Evolutionary conservation across 1,140 invertebrate genomes (phyloP).

Genomic region (Leptinotarsa defecta): DNA sequence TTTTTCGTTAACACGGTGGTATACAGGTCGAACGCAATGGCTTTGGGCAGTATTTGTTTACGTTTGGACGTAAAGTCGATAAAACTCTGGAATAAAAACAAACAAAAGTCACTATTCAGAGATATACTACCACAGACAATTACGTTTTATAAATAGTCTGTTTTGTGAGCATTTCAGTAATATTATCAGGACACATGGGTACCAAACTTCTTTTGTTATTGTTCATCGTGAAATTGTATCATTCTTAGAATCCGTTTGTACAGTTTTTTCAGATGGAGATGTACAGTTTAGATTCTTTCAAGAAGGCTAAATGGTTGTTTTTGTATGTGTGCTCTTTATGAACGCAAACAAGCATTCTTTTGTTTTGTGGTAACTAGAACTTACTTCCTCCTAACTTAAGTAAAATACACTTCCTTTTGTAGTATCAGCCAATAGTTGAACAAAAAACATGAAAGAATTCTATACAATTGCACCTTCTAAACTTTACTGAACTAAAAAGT

Average conservation of each 20-base stretch:
- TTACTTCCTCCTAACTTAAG: too few species aligned
- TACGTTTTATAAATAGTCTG: not conserved
- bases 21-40: too few species aligned
- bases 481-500: too few species aligned
- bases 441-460: too few species aligned
- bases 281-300: not conserved
- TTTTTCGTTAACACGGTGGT: too few species aligned
- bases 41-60: not conserved
- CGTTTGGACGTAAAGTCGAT: not conserved
- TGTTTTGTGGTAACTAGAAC: too few species aligned
- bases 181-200: not conserved
- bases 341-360: too few species aligned
- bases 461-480: too few species aligned
- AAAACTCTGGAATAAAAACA: not conserved
- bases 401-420: too few species aligned
- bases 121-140: not conserved
- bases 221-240: not conserved
- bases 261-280: not conserved
- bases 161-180: not conserved
- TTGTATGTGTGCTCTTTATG: too few species aligned
- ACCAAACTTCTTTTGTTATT: conserved; percentile 3
- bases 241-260: not conserved
- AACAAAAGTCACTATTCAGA: not conserved
- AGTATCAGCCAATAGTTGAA: too few species aligned
- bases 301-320: too few species aligned